A percentile compares a stretch with the other conserved stretches of the same genome.
Evolutionary conservation across 2,113 vertebrate species (phyloP).

Genomic region (Pseudorectes ferrugineus): DNA sequence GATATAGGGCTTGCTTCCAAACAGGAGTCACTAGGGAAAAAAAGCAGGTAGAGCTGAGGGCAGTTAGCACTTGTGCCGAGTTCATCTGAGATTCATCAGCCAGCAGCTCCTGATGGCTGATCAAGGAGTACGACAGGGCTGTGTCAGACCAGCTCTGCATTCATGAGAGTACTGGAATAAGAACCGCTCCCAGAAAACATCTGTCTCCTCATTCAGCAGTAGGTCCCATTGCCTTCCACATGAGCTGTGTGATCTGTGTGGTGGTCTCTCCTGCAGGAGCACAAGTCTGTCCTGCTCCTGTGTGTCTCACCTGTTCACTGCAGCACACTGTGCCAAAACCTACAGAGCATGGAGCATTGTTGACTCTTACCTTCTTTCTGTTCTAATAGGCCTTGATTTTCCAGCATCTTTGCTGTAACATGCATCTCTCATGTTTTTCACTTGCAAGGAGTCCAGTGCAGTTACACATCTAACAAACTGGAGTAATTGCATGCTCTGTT

Average conservation of each 20-base stretch:
- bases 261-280: not conserved
- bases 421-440: not conserved
- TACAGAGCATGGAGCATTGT: fast-evolving
- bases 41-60: not conserved
- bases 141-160: not conserved
- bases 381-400: not conserved
- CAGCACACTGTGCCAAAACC: not conserved
- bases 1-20: not conserved
- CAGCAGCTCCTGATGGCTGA: not conserved
- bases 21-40: not conserved
- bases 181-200: not conserved
- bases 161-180: not conserved
- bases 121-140: not conserved
- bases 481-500: not conserved
- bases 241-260: not conserved
- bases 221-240: not conserved
- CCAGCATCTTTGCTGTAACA: not conserved
- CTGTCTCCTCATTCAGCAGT: not conserved
- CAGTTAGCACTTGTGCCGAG: not conserved
- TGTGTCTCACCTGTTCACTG: not conserved
- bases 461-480: not conserved
- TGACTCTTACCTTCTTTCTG: not conserved
- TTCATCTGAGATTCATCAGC: not conserved
- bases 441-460: not conserved
- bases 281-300: not conserved